These are phyloP conservation scores for Acanthornis magna DNA, from an alignment of 2,797 vertebrate genomes.

Conservation along the genomic window DNA sequence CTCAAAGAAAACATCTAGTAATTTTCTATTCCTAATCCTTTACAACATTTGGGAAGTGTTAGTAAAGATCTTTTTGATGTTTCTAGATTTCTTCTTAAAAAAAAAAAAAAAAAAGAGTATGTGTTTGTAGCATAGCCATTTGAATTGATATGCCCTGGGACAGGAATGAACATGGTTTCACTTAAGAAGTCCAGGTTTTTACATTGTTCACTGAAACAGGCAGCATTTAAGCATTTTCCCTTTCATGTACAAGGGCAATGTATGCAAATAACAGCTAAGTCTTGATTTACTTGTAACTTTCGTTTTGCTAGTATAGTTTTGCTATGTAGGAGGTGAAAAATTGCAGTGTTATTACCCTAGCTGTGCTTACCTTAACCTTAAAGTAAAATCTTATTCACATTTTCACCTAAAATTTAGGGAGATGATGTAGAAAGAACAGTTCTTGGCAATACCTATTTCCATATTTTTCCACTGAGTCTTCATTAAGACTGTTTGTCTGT, in stretches of 20 bases:
- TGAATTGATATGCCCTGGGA: not conserved
- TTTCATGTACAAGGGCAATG: not conserved
- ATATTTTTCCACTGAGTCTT: not conserved
- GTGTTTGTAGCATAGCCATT: not conserved
- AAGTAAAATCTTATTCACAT: not conserved
- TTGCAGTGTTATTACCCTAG: not conserved
- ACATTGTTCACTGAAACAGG: not conserved
- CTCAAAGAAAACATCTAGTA: not conserved
- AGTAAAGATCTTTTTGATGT: not conserved
- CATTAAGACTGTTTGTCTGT: not conserved
- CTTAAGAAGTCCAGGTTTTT: not conserved
- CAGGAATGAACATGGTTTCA: not conserved
- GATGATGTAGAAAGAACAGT: not conserved
- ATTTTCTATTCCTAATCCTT: not conserved
- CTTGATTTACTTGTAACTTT: not conserved
- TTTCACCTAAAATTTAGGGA: not conserved
- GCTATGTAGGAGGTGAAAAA: not conserved
- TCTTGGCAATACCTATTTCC: not conserved
- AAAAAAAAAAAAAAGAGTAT: not conserved
- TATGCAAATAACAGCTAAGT: not conserved
- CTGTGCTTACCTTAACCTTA: not conserved
- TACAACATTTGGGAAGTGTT: not conserved
- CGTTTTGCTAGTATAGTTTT: not conserved
- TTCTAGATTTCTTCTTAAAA: not conserved
- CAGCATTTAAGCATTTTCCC: not conserved